A percentile compares a stretch with the other conserved stretches of the same genome.
Conservation (phyloP, 2,797 vertebrate species). For the Hyperoplus immaculatus region DNA sequence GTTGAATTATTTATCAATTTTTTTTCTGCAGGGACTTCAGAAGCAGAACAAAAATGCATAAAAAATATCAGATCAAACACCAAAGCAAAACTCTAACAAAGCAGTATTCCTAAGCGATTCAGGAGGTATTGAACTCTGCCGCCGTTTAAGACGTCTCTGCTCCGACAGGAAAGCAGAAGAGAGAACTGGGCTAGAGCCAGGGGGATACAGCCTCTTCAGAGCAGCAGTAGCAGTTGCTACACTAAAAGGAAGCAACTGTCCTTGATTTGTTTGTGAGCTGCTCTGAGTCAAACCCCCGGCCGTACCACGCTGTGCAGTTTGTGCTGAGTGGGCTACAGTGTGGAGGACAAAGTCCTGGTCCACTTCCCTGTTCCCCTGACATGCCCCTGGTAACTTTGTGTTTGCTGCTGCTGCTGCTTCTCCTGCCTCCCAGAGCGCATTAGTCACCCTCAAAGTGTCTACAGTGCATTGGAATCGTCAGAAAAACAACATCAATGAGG, state of each 20-base stretch:
- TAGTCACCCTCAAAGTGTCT: slow-evolving; percentile 35
- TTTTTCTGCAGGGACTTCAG: background rate
- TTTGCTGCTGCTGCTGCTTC: slow-evolving; percentile 16
- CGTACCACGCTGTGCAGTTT: slow-evolving; percentile 23
- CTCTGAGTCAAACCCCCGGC: slow-evolving; percentile 38
- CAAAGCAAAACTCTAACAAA: background rate
- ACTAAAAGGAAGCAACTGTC: slow-evolving; percentile 39
- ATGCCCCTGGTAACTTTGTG: slow-evolving; percentile 46
- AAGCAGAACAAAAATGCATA: background rate
- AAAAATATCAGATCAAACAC: slow-evolving; percentile 15
- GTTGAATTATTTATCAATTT: background rate
- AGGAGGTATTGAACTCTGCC: slow-evolving; percentile 17
- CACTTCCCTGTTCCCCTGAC: slow-evolving; percentile 36
- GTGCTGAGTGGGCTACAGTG: slow-evolving; percentile 60
- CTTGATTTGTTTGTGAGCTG: slow-evolving; percentile 46
- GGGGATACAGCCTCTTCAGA: slow-evolving; percentile 6
- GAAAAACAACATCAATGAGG: background rate
- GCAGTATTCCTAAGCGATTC: background rate
- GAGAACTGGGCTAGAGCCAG: slow-evolving; percentile 50
- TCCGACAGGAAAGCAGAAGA: slow-evolving; percentile 30
- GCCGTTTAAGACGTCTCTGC: background rate
- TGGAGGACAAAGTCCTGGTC: slow-evolving; percentile 42
- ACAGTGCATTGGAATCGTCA: background rate
- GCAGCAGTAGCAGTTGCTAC: slow-evolving; percentile 16
- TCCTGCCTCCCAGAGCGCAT: slow-evolving; percentile 23